Percentiles rank a stretch among this genome's conserved stretches.
phyloP scores from a whole-genome alignment of 1,140 invertebrate species.

The Drosophila biarmipes region DNA sequence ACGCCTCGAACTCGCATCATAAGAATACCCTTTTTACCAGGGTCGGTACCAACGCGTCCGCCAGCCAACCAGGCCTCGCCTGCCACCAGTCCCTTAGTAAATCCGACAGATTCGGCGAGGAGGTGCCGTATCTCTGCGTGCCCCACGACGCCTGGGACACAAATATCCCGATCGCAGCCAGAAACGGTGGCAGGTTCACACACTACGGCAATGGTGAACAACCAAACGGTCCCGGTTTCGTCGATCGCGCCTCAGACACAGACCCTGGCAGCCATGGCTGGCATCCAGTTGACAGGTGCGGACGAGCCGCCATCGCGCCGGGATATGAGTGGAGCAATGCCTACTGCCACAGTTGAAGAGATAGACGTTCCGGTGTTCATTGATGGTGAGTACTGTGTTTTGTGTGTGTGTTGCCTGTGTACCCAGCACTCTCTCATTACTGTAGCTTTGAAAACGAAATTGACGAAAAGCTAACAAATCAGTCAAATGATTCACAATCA shows the following conservation, averaged over 20 bases:
- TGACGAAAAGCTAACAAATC: constrained; percentile 8
- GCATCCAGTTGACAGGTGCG: constrained; percentile 81
- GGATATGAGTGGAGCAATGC: constrained; percentile 84
- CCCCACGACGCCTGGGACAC: constrained; percentile 53
- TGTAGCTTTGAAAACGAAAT: constrained; percentile 40
- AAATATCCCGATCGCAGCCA: constrained; percentile 53
- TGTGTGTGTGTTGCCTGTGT: constrained; percentile 78
- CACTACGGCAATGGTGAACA: constrained; percentile 49
- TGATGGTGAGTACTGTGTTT: constrained; percentile 84
- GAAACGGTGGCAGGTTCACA: constrained; percentile 48
- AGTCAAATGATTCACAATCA: constrained; percentile 55
- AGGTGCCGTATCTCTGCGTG: constrained; percentile 59
- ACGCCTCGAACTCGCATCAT: constrained; percentile 75
- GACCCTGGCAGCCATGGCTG: constrained; percentile 80
- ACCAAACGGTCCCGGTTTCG: constrained; percentile 74
- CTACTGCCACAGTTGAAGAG: constrained; percentile 84
- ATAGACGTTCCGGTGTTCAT: constrained; percentile 84
- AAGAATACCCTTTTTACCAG: constrained; percentile 84
- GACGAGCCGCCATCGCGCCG: constrained; percentile 69
- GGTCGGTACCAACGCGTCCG: constrained; percentile 65
- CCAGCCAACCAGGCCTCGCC: constrained; percentile 68
- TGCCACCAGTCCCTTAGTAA: constrained; percentile 63
- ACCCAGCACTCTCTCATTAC: constrained; percentile 80
- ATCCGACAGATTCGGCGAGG: constrained; percentile 60
- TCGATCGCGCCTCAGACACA: constrained; percentile 60